phyloP scores from a whole-genome alignment of 2,797 vertebrate genomes.

The Leptoclinus maculatus region DNA sequence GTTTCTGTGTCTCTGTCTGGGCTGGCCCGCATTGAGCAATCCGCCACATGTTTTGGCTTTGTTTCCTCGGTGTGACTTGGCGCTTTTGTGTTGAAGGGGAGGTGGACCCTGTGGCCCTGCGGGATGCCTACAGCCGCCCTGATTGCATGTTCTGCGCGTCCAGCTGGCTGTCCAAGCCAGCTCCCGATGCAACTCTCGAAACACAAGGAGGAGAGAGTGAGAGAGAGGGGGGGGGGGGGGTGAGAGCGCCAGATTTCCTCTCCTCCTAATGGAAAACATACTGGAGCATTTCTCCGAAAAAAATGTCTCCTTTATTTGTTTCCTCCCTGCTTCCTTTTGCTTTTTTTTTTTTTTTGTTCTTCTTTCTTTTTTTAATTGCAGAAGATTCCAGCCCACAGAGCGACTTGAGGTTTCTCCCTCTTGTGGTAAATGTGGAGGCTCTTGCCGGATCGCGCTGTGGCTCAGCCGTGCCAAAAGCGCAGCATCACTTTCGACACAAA shows the following conservation, averaged over 20 bases:
- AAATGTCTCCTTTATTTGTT: conserved; percentile 72
- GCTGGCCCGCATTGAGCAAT: conserved; percentile 69
- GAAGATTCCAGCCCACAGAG: conserved; percentile 61
- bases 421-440: conserved; percentile 73
- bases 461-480: conserved; percentile 66
- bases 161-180: conserved; percentile 55
- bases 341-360: conserved; percentile 4
- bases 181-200: conserved; percentile 33
- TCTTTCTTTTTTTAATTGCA: conserved; percentile 58
- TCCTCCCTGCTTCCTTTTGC: conserved; percentile 66
- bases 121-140: conserved; percentile 61
- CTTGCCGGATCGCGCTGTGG: conserved; percentile 62
- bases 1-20: conserved; percentile 77
- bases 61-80: conserved; percentile 71
- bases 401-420: conserved; percentile 71
- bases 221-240: background rate
- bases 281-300: conserved; percentile 65
- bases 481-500: conserved; percentile 75
- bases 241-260: conserved; percentile 48
- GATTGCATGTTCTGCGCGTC: conserved; percentile 74
- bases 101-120: conserved; percentile 61
- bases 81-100: conserved; percentile 65
- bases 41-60: conserved; percentile 78
- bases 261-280: conserved; percentile 71
- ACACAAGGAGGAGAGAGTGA: conserved; percentile 4